Conservation (phyloP, 2,113 vertebrate species). For the Ameiurus melas region DNA sequence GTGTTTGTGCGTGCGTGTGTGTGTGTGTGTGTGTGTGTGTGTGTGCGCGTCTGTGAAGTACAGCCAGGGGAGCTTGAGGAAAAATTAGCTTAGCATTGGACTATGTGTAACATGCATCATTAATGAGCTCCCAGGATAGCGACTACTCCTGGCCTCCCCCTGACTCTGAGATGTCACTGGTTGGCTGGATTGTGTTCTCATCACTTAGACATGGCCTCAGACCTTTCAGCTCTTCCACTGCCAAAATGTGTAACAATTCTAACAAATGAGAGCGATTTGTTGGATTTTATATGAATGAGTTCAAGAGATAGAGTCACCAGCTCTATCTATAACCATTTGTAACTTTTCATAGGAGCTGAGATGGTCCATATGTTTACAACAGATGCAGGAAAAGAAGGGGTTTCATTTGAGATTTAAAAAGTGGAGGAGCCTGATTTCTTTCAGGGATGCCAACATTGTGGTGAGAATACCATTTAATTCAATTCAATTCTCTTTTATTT, state of each 20-base stretch:
- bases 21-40: constrained; percentile 16
- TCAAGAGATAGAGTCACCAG: not conserved
- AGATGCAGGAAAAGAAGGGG: not conserved
- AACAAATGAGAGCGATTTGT: not conserved
- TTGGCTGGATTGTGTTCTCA: constrained; percentile 21
- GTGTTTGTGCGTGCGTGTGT: not conserved
- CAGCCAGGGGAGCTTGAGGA: constrained; percentile 12
- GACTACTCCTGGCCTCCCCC: constrained; percentile 34
- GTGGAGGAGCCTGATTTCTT: not conserved
- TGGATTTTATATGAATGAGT: not conserved
- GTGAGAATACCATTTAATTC: not conserved
- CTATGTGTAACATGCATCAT: constrained; percentile 43
- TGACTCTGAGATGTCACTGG: constrained; percentile 41
- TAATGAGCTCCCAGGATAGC: constrained; percentile 45
- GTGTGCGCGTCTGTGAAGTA: not conserved
- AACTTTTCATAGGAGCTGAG: not conserved
- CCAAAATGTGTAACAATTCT: not conserved
- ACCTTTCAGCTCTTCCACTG: constrained; percentile 19
- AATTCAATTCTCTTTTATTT: not conserved
- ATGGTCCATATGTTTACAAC: not conserved
- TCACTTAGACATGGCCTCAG: constrained; percentile 4
- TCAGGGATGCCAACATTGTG: not conserved
- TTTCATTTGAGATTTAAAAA: not conserved
- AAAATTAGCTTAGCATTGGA: constrained; percentile 45
- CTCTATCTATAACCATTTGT: not conserved